Conservation (phyloP, 2,113 vertebrate species). For the Calyptomena viridis region DNA sequence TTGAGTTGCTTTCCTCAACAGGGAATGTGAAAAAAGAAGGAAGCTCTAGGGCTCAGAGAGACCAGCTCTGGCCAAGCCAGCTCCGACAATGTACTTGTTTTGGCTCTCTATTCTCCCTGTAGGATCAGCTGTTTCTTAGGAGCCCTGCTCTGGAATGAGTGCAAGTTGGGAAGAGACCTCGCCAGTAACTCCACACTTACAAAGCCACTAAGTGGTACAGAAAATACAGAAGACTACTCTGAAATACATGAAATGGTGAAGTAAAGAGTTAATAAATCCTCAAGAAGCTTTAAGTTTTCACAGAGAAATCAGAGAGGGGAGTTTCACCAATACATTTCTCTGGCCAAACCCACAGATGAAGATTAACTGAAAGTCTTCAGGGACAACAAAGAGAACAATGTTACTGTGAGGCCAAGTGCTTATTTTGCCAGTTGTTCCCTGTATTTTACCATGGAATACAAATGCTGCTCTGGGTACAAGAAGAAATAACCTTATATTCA, state of each 20-base stretch:
- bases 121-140: neutral
- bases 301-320: neutral
- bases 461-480: neutral
- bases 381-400: constrained; percentile 25
- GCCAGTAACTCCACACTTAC: neutral
- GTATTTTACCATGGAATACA: neutral
- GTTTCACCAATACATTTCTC: neutral
- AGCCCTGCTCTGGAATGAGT: neutral
- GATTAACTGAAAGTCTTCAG: constrained; percentile 2
- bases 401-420: neutral
- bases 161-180: neutral
- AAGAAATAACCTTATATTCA: neutral
- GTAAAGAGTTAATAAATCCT: constrained; percentile 28
- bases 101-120: neutral
- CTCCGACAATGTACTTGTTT: neutral
- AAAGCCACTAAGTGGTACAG: neutral
- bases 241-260: neutral
- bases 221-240: neutral
- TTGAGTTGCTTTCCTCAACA: neutral
- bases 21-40: neutral
- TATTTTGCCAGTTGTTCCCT: neutral
- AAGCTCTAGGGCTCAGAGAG: neutral
- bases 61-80: neutral
- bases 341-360: constrained; percentile 33
- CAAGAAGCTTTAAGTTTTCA: neutral